Base-by-base conservation (phyloP, 2,888 invertebrate genomes). In the Stenolophus ochropezus region DNA sequence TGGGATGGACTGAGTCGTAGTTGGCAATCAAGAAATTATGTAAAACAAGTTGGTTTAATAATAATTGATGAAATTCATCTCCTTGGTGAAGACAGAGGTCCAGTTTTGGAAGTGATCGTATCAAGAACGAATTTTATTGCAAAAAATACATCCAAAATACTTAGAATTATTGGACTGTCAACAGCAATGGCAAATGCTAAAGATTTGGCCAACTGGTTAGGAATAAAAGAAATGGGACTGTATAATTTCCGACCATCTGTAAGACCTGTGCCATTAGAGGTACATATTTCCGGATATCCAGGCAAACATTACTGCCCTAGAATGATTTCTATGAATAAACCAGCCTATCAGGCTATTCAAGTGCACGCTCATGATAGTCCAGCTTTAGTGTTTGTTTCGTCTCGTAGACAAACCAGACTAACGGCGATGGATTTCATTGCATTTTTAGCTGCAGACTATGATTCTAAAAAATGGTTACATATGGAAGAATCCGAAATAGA, bases 241-340 rank as follows among this genome's bases (percentile, higher is more conserved):
- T 99, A 96, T 90, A 99, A 99, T 90, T 99, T 99, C 88, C 94
- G 98, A 81, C 98, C 99, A 0, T 97, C 98, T 0, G 99, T 99
- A 0, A 93, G 99, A 18, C 99, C 99, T 0, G 99, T 99, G 8
- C 99, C 99, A 0, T 91, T 99, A 47, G 97, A 97, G 90, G 95
- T 95, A 8, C 95, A 95, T 86, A 86, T 90, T 49, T 94, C 95
- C 73, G 99, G 99, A 0, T 99, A 97, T 88, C 96, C 98, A 0
- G 99, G 98, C 2, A 97, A 98, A 84, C 98, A 99, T 89, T 99
- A 99, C 90, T 99, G 99, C 86, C 99, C 99, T 0, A 93, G 99
- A 69, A 99, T 99, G 99, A 95, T 98, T 83, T 96, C 98, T 0
- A 99, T 99, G 99, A 99, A 99, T 90, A 96, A 98, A 86, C 99